Evolutionary conservation across 2,888 invertebrate species (phyloP).

Genomic region (Phania funesta): DNA sequence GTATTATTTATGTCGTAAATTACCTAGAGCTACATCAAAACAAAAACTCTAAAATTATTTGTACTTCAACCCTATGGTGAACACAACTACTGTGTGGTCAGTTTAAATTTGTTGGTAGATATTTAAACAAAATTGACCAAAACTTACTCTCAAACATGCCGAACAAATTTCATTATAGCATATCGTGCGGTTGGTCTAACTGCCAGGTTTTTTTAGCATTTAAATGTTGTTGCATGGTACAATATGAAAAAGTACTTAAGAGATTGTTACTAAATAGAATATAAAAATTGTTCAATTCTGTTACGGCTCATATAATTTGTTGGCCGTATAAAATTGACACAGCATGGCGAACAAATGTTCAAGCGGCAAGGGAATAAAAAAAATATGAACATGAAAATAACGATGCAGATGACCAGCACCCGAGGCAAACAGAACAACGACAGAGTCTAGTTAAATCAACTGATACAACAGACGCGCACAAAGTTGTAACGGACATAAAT

Average conservation of each 20-base stretch:
- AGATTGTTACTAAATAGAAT: neutral
- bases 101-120: neutral
- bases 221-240: constrained; percentile 1
- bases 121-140: neutral
- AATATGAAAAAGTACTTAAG: neutral
- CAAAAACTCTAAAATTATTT: neutral
- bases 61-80: neutral
- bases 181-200: neutral
- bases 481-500: neutral
- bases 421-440: constrained; percentile 28
- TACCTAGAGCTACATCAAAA: too few relatives aligned
- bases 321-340: constrained; percentile 64
- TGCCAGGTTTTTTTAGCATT: neutral
- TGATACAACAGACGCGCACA: constrained; percentile 21
- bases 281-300: constrained; percentile 3
- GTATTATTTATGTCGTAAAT: neutral
- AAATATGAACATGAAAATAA: constrained; percentile 36
- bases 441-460: constrained; percentile 33
- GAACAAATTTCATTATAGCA: neutral
- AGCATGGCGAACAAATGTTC: constrained; percentile 59
- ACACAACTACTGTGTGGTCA: constrained; percentile 39
- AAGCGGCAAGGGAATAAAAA: neutral
- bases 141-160: neutral
- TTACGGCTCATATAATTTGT: constrained; percentile 54
- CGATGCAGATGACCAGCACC: constrained; percentile 54